Evolutionary conservation across 1,140 invertebrate species (phyloP), one percentile per base, ranked within the genome.

Genomic region (Rhagoletis zephyria): DNA sequence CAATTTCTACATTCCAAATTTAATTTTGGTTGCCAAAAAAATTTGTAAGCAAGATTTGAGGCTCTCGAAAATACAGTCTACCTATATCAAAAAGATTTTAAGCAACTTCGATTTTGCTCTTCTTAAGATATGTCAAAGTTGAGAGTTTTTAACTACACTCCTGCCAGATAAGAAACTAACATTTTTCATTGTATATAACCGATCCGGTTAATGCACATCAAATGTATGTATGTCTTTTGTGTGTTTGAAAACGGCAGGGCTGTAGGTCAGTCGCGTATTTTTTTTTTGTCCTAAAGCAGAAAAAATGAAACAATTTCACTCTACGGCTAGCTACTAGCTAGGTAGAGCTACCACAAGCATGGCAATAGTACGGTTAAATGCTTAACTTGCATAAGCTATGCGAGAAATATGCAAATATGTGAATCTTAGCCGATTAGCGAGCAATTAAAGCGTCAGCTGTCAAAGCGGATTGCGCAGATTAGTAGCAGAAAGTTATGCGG

Each of bases 401-500:
- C 6, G 16, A 56, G 48, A n/a, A 81, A 30, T 81, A 81, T 81
- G 74, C 74, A 81, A 81, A 81, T 30, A 30, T 81, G 48, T 16
- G 45, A 81, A 30, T 81, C 14, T 59, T 81, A 81, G 74, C 74
- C 74, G 48, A 51, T 81, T 81, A 81, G n/a, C 0, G 48, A 1
- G 48, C 74, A 81, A 59, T 56, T 51, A 56, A 56, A 56, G n/a
- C 56, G 74, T 56, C 48, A 81, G 74, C 74, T 81, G 74, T 51
- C 74, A 48, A 10, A 56, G 74, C 48, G 74, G 16, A 16, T 81
- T 81, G 16, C 9, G 16, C 14, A 81, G 74, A 51, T 81, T 81
- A 81, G n/a, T 2, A 10, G 7, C n/a, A 45, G 16, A 81, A 59
- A 56, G 45, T 56, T 81, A n/a, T 81, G 74, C 19, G 51, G 16